A percentile compares a stretch with the other conserved stretches of the same genome.
These are phyloP conservation scores for Hermetia illucens DNA, from an alignment of 1,140 invertebrate genomes.

Conservation along the genomic window DNA sequence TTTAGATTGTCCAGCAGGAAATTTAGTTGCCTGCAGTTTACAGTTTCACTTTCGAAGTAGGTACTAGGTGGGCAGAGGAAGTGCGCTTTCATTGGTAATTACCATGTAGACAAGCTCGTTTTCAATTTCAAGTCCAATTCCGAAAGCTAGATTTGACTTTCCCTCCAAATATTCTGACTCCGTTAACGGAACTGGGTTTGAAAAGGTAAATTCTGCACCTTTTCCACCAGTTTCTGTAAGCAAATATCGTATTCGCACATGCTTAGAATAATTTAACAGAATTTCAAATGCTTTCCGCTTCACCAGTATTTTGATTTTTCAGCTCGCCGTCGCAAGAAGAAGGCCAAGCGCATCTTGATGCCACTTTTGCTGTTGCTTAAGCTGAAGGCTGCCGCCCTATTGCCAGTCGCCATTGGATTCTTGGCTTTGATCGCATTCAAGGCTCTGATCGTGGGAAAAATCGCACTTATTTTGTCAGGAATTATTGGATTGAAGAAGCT, in stretches of 20 bases:
- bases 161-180: not conserved
- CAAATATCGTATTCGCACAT: not conserved
- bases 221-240: not conserved
- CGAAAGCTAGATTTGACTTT: conserved; percentile 1
- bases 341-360: conserved; percentile 54
- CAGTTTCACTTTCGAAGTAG: conserved; percentile 1
- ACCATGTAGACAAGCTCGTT: too few species aligned
- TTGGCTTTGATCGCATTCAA: conserved; percentile 69
- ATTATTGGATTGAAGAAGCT: conserved; percentile 68
- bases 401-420: conserved; percentile 61
- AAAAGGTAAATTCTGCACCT: too few species aligned
- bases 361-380: conserved; percentile 60
- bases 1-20: conserved; percentile 3
- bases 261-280: not conserved
- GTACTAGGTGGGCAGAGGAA: not conserved
- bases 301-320: conserved; percentile 13
- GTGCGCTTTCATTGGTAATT: not conserved
- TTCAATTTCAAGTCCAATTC: too few species aligned
- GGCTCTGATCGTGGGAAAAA: conserved; percentile 64
- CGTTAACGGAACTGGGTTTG: not conserved
- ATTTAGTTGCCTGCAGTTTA: conserved; percentile 3
- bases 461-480: conserved; percentile 57
- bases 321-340: conserved; percentile 60
- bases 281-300: not conserved
- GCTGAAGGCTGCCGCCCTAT: conserved; percentile 60